Evolutionary conservation across 2,113 vertebrate genomes (phyloP).

Genomic region (Aspidoscelis tigris): DNA sequence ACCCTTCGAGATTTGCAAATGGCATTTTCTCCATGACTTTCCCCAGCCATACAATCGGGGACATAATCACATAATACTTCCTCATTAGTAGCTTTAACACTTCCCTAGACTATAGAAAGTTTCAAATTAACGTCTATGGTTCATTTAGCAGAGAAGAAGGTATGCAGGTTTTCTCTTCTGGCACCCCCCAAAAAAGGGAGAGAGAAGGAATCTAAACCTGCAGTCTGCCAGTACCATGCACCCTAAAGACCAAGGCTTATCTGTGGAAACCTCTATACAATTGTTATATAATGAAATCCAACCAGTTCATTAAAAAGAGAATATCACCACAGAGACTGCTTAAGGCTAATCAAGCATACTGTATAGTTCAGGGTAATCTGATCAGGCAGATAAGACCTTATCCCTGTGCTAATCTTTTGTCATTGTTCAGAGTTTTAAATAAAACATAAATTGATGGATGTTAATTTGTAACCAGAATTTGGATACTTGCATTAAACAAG

Average conservation of each 20-base stretch:
- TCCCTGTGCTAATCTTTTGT: conserved; percentile 50
- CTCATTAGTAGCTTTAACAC: conserved; percentile 20
- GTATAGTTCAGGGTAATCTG: conserved; percentile 43
- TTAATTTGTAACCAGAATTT: conserved; percentile 31
- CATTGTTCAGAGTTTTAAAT: conserved; percentile 55
- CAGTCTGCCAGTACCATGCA: conserved; percentile 32
- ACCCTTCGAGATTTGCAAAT: neutral
- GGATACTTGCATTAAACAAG: conserved; percentile 14
- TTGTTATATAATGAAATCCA: conserved; percentile 68
- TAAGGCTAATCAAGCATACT: conserved; percentile 62
- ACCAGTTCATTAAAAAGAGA: conserved; percentile 67
- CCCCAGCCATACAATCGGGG: conserved; percentile 1
- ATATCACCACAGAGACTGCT: conserved; percentile 68
- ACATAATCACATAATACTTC: conserved; percentile 3
- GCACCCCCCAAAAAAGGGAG: neutral
- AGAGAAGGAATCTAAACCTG: neutral
- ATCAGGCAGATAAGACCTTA: conserved; percentile 52
- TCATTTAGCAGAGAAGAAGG: conserved; percentile 49
- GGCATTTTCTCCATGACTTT: neutral
- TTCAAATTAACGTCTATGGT: conserved; percentile 41
- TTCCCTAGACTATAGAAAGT: neutral
- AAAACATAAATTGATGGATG: conserved; percentile 41
- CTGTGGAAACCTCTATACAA: conserved; percentile 57
- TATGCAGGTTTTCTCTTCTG: conserved; percentile 38
- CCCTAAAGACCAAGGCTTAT: conserved; percentile 56